Evolutionary conservation across 2,888 invertebrate genomes (phyloP), one percentile per base, ranked within the genome.

Genomic region (Pimpla rufipes): DNA sequence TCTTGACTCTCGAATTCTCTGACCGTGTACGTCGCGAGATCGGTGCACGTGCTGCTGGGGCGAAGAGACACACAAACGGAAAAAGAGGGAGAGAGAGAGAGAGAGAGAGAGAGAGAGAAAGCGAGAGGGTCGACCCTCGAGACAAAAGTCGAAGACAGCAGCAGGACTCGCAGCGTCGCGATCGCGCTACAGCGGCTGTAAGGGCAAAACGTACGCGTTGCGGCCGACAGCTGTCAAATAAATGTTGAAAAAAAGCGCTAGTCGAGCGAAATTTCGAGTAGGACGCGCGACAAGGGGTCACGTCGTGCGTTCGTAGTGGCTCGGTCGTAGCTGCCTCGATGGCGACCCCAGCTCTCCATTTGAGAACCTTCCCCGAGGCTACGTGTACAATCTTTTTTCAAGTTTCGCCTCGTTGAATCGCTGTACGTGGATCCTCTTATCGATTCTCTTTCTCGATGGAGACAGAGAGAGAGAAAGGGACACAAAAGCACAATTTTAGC

Each of bases 211-310:
- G 90, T 85, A 85, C 87, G 83, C 88, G 84, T 88, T 92, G 93
- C 90, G 90, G 90, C 86, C 92, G 93, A 93, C 93, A 93, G 93
- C 93, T 93, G 93, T 92, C 93, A 92, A 93, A 93, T 92, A 92
- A 93, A 93, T 91, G 93, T 92, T 92, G 86, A 88, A 89, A 90
- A 80, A 93, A 92, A 91, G 88, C 89, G 92, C 92, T 91, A 91
- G 90, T 89, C 90, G 89, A 92, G 93, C 92, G 90, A 92, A 92
- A 92, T 93, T 93, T 92, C 89, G 90, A 93, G 92, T 93, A 92
- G 91, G 85, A 88, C 82, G 87, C 79, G 71, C 86, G 87, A 74
- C 85, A 87, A 89, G 89, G 91, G 90, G 90, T 88, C 88, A 85
- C 86, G 83, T 83, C 86, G 88, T 85, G 86, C 87, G 90, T 90